Base-by-base conservation (phyloP, 2,888 invertebrate genomes). In the Leptinotarsa rubiginosa region DNA sequence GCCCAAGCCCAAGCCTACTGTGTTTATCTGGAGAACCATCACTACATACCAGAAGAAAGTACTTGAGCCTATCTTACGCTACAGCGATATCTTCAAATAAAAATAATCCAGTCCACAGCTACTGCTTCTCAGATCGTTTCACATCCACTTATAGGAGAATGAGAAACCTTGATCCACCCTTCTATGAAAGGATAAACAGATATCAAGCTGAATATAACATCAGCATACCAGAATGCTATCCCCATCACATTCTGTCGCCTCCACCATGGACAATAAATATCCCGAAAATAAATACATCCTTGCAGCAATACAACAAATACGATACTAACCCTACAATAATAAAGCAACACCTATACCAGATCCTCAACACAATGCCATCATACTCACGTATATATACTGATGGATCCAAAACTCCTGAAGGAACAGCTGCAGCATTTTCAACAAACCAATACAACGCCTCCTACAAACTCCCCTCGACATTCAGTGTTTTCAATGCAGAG, bases 21-120 rank as follows among this genome's bases (percentile, higher is more conserved):
- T 52, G 52, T 25, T 31, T 68, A 52, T 31, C 68, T 52, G 52
- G 31, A 68, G 15, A 25, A 68, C 50, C 52, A 22, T 54, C 41
- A 31, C 22, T 25, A 59, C 56, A 22, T 59, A 59, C 15, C 56
- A 16, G 52, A 31, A 25, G 54, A 52, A 69, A 56, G 41, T 52
- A 69, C 5, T 22, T 68, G 16, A n/a, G 25, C 52, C 54, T 68
- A 31, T 69, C 68, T 31, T 18, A 70, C 56, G 69, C 69, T 62
- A 47, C 62, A 41, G 59, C 47, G 49, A 59, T 69, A 15, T 56
- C 59, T 47, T 31, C 20, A 16, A 62, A 62, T 70, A 62, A 62
- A 70, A 47, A 69, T 15, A 56, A 69, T 56, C 69, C 69, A 18
- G 47, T 22, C 47, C 47, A 69, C 59, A 69, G 20, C 54, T 22